Percentiles rank a stretch among this genome's conserved stretches.
phyloP scores from a whole-genome alignment of 1,140 invertebrate genomes.

The Himalopsyche phryganea region DNA sequence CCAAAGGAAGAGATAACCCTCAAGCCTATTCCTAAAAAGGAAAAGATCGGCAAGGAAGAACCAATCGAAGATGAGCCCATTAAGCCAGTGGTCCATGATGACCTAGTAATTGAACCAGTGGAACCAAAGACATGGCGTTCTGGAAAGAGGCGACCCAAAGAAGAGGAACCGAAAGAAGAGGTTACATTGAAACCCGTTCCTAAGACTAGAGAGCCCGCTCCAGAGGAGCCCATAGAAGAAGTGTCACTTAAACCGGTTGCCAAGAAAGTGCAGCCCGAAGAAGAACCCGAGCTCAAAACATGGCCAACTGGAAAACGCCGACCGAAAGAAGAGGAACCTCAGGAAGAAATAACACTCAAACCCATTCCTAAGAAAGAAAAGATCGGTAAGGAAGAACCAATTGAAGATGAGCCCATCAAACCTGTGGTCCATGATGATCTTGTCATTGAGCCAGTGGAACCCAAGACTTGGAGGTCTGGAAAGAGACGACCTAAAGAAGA shows the following conservation, averaged over 20 bases:
- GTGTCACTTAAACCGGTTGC: slow-evolving; percentile 25
- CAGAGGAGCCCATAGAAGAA: slow-evolving; percentile 37
- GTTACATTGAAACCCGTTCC: slow-evolving; percentile 28
- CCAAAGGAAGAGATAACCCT: slow-evolving; percentile 40
- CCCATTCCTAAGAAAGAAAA: slow-evolving; percentile 45
- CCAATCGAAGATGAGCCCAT: slow-evolving; percentile 24
- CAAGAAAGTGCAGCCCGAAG: slow-evolving; percentile 19
- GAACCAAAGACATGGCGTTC: slow-evolving; percentile 45
- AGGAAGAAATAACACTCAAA: slow-evolving; percentile 47
- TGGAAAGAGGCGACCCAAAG: slow-evolving; percentile 41
- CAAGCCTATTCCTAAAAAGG: slow-evolving; percentile 42
- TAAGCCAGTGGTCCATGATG: slow-evolving; percentile 37
- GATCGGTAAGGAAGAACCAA: slow-evolving; percentile 37
- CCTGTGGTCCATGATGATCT: slow-evolving; percentile 38
- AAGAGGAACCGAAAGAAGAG: slow-evolving; percentile 37
- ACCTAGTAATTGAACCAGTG: slow-evolving; percentile 37
- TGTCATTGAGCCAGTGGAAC: slow-evolving; percentile 39
- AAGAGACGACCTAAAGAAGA: slow-evolving; percentile 42
- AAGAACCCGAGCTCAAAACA: slow-evolving; percentile 32
- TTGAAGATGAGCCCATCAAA: slow-evolving; percentile 40
- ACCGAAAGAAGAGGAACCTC: slow-evolving; percentile 40
- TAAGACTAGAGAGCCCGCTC: slow-evolving; percentile 39
- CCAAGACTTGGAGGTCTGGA: slow-evolving; percentile 43
- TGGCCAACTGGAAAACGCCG: slow-evolving; percentile 37
- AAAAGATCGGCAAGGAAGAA: slow-evolving; percentile 36